Evolutionary conservation across 2,113 vertebrate genomes (phyloP).

Genomic region (Pipra filicauda): DNA sequence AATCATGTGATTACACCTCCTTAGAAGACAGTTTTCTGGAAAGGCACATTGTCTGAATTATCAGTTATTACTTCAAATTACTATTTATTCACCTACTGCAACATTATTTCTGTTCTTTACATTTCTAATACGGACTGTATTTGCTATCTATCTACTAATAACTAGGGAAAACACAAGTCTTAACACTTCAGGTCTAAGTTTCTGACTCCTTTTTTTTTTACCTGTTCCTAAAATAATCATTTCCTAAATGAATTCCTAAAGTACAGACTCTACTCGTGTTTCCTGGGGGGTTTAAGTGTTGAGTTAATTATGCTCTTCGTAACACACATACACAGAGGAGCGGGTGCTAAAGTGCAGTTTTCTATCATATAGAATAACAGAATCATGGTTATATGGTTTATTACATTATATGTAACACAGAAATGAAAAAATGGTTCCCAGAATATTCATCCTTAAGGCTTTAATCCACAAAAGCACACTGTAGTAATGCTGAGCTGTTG

Average conservation of each 20-base stretch:
- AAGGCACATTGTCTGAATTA: neutral
- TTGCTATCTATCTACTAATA: neutral
- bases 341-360: neutral
- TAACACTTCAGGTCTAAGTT: neutral
- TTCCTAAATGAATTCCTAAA: neutral
- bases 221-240: neutral
- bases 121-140: neutral
- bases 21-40: neutral
- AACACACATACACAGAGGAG: neutral
- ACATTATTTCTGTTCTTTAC: neutral
- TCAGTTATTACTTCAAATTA: neutral
- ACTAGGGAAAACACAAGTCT: neutral
- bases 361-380: neutral
- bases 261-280: neutral
- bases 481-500: neutral
- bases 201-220: neutral
- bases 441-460: neutral
- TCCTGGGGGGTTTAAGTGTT: neutral
- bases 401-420: neutral
- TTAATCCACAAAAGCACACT: neutral
- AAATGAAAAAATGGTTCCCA: neutral
- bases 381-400: neutral
- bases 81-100: neutral
- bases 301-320: neutral
- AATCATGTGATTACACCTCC: neutral